Conservation (phyloP, 2,113 vertebrate genomes). For the Atrichornis clamosus region DNA sequence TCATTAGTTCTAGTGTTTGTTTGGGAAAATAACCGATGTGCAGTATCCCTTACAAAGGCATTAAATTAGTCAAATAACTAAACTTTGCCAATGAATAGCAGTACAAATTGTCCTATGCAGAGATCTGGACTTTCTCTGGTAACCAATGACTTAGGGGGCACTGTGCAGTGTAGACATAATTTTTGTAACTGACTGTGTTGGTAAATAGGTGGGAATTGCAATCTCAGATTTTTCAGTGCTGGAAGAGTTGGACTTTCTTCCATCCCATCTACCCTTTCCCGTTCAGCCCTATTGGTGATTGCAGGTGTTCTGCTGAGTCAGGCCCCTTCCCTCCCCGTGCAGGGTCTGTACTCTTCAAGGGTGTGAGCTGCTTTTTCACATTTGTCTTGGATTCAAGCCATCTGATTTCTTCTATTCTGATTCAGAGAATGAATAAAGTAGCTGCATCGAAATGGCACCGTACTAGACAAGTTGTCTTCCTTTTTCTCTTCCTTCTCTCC, state of each 20-base stretch:
- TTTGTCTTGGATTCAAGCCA: background rate
- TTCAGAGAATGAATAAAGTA: background rate
- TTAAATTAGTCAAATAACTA: background rate
- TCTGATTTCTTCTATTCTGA: background rate
- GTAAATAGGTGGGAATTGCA: background rate
- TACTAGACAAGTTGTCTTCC: background rate
- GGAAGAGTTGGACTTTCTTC: background rate
- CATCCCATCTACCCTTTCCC: background rate
- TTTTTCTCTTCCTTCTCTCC: background rate
- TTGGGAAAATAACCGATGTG: background rate
- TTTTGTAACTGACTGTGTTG: background rate
- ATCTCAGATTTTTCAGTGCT: rapidly evolving
- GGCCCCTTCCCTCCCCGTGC: rapidly evolving
- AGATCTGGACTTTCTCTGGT: background rate
- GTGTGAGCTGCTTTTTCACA: background rate
- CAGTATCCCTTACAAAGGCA: background rate
- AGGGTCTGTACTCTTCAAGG: background rate
- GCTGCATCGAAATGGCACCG: background rate
- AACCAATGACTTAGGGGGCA: background rate
- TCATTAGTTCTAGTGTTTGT: background rate
- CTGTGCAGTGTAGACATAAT: background rate
- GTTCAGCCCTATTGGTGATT: background rate
- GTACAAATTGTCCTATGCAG: background rate
- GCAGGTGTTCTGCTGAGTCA: background rate
- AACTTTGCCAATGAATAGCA: background rate